Conservation (phyloP, 2,797 vertebrate species). For the Channa striata region DNA sequence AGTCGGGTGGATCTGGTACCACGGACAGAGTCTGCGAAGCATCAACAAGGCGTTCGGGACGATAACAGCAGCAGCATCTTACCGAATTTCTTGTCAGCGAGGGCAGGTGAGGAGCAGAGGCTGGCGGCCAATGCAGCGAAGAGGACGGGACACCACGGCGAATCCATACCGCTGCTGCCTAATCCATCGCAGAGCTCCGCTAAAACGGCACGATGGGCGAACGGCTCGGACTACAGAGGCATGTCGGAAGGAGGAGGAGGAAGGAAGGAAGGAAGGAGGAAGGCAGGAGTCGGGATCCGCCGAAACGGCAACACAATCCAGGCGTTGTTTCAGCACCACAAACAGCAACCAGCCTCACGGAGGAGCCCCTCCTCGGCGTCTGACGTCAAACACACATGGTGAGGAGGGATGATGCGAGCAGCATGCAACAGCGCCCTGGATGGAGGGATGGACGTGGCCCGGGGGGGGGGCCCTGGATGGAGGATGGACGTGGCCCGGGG, state of each 20-base stretch:
- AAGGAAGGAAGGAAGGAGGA: neutral
- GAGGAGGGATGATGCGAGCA: slow-evolving; percentile 52
- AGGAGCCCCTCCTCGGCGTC: slow-evolving; percentile 79
- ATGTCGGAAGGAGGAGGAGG: slow-evolving; percentile 25
- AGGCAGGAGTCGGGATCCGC: neutral
- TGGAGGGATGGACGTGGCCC: neutral
- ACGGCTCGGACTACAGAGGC: slow-evolving; percentile 37
- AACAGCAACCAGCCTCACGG: slow-evolving; percentile 75
- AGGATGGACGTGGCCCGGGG: neutral
- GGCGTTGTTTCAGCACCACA: slow-evolving; percentile 83
- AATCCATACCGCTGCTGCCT: slow-evolving; percentile 78
- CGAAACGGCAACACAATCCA: slow-evolving; percentile 57
- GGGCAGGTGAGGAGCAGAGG: slow-evolving; percentile 68
- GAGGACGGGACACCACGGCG: slow-evolving; percentile 71
- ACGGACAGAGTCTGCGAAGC: neutral
- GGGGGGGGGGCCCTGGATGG: too few relatives aligned
- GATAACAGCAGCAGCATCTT: slow-evolving; percentile 52
- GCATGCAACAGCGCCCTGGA: slow-evolving; percentile 51
- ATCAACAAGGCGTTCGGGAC: neutral
- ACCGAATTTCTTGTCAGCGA: slow-evolving; percentile 83
- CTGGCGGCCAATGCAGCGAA: slow-evolving; percentile 70
- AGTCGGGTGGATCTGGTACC: slow-evolving; percentile 7
- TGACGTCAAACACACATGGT: slow-evolving; percentile 83
- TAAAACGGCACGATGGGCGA: slow-evolving; percentile 68
- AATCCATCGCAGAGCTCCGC: slow-evolving; percentile 74